phyloP scores from a whole-genome alignment of 2,113 vertebrate genomes.

The Tursiops truncatus region DNA sequence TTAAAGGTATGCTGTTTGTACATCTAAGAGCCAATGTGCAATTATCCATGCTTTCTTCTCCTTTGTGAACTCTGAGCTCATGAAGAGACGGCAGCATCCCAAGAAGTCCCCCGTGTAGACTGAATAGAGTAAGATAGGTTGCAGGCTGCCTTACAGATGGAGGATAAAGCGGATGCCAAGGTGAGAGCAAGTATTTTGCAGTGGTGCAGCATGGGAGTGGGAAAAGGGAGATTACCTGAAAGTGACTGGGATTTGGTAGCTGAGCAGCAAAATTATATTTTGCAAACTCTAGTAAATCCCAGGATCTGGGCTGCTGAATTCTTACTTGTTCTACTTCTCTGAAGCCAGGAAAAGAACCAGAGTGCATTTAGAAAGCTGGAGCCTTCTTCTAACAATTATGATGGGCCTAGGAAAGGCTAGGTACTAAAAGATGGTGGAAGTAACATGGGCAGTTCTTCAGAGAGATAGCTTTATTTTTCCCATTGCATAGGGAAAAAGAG shows the following conservation, averaged over 20 bases:
- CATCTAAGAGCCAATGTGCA: neutral
- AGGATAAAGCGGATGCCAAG: neutral
- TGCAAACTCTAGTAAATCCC: neutral
- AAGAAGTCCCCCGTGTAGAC: neutral
- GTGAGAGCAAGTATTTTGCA: neutral
- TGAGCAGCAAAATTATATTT: neutral
- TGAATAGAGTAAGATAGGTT: neutral
- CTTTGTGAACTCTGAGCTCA: neutral
- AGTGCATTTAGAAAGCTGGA: neutral
- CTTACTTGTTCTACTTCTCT: neutral
- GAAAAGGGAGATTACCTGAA: neutral
- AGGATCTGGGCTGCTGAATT: neutral
- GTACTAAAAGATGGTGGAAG: neutral
- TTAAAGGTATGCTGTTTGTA: neutral
- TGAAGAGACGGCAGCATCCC: neutral
- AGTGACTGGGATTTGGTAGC: neutral
- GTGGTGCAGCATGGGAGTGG: too few relatives aligned
- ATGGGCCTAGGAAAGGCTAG: neutral
- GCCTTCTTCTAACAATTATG: neutral
- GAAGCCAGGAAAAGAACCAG: neutral
- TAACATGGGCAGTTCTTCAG: neutral
- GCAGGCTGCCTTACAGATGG: neutral
- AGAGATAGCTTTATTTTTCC: neutral
- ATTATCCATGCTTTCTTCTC: neutral
- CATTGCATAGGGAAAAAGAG: neutral